A percentile compares a stretch with the other conserved stretches of the same genome.
These are phyloP conservation scores for Eurosta solidaginis DNA, from an alignment of 1,140 invertebrate genomes.

Conservation along the genomic window DNA sequence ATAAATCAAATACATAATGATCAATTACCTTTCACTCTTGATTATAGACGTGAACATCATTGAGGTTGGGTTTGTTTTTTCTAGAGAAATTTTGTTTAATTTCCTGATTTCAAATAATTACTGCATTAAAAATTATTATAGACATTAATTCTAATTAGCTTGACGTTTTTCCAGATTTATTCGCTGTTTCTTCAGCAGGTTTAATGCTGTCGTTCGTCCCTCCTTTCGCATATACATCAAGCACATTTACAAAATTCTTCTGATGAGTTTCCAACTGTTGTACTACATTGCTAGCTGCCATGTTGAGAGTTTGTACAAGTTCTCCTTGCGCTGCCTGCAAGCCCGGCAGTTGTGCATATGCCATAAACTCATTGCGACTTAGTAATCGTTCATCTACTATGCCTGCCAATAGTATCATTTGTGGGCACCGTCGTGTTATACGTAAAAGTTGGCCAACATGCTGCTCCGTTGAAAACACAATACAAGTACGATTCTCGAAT, in stretches of 20 bases:
- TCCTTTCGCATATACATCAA: constrained; percentile 64
- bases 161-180: not conserved
- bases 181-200: not conserved
- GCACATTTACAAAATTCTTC: constrained; percentile 67
- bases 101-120: not conserved
- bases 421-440: constrained; percentile 66
- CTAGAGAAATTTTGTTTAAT: not conserved
- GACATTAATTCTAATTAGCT: not conserved
- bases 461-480: constrained; percentile 69
- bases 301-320: constrained; percentile 69
- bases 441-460: constrained; percentile 65
- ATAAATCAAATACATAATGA: no score
- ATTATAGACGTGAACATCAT: no score
- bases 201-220: constrained; percentile 36
- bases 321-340: constrained; percentile 66
- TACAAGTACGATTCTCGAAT: constrained; percentile 65
- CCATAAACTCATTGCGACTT: constrained; percentile 68
- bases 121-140: not conserved
- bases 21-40: no score
- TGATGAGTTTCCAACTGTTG: constrained; percentile 72
- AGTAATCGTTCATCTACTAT: constrained; percentile 71
- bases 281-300: constrained; percentile 66
- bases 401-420: constrained; percentile 70
- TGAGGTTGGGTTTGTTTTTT: not conserved
- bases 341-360: constrained; percentile 67